phyloP scores from a whole-genome alignment of 2,888 invertebrate genomes.

The Onchidella celtica region DNA sequence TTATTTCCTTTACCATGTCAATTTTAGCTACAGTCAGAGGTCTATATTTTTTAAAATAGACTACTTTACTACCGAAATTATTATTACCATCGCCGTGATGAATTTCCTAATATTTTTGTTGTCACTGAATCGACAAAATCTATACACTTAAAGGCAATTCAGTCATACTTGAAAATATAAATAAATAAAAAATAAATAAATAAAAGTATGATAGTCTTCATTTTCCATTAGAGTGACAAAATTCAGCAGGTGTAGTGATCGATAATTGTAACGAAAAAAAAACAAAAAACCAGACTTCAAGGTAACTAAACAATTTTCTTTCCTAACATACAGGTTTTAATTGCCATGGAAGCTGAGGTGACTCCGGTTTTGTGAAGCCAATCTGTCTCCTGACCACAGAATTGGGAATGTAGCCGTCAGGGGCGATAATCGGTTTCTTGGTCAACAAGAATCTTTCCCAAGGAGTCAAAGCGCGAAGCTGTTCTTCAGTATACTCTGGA shows the following conservation, averaged over 20 bases:
- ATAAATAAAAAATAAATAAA: too few species aligned
- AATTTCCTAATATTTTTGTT: too few species aligned
- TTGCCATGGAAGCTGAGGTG: constrained; percentile 57
- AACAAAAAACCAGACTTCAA: background rate
- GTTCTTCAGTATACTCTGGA: constrained; percentile 7
- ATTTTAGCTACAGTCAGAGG: too few species aligned
- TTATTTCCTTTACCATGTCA: too few species aligned
- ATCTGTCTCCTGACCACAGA: constrained; percentile 64
- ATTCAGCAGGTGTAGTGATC: too few species aligned
- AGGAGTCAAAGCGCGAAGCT: constrained; percentile 25
- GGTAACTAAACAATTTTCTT: background rate
- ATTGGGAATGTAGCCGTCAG: constrained; percentile 72
- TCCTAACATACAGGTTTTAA: constrained; percentile 60
- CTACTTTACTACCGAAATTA: too few species aligned
- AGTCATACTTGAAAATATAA: too few species aligned
- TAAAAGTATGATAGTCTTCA: background rate
- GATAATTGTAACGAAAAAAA: too few species aligned
- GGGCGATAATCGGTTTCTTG: constrained; percentile 67
- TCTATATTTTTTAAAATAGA: too few species aligned
- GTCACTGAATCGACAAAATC: too few species aligned
- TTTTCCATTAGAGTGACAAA: background rate
- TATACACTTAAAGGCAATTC: too few species aligned
- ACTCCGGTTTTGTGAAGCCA: constrained; percentile 53
- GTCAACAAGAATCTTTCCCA: constrained; percentile 64
- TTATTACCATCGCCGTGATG: too few species aligned